These are phyloP conservation scores for Holothuria scabra DNA, from an alignment of 53 echinoderm and acorn worm genomes.

Conservation along the genomic window DNA sequence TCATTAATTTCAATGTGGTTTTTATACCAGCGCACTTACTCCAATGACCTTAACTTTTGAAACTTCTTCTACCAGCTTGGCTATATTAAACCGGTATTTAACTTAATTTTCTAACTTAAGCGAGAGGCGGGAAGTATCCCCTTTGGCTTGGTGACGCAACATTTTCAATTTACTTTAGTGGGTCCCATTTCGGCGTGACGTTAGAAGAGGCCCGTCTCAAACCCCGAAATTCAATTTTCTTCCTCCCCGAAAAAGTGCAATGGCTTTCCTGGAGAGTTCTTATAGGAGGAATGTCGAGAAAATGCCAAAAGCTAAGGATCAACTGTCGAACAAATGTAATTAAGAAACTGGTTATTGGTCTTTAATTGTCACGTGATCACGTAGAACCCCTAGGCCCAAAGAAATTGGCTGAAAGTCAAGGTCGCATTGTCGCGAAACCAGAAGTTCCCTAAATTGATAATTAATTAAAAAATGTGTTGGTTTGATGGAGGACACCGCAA, in stretches of 20 bases:
- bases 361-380: slow-evolving; percentile 50
- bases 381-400: slow-evolving; percentile 28
- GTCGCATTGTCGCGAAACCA: slow-evolving; percentile 43
- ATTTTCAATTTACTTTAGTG: slow-evolving; percentile 38
- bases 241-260: slow-evolving; percentile 43
- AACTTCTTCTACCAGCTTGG: neutral
- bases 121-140: slow-evolving; percentile 33
- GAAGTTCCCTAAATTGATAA: slow-evolving; percentile 54
- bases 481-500: slow-evolving; percentile 49
- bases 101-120: slow-evolving; percentile 40
- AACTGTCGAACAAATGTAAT: slow-evolving; percentile 51
- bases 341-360: slow-evolving; percentile 48
- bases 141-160: slow-evolving; percentile 44
- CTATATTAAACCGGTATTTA: slow-evolving; percentile 37
- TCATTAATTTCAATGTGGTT: too few relatives aligned
- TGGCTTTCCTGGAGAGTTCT: slow-evolving; percentile 27
- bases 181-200: slow-evolving; percentile 46
- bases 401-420: slow-evolving; percentile 54
- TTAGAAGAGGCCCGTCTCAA: slow-evolving; percentile 45
- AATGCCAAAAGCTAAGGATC: slow-evolving; percentile 50
- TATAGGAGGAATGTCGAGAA: slow-evolving; percentile 32
- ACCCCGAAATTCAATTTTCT: slow-evolving; percentile 48
- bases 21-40: too few relatives aligned
- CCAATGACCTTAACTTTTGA: too few relatives aligned
- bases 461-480: slow-evolving; percentile 50